phyloP scores from a whole-genome alignment of 2,888 invertebrate species.

The Camponotus fellah region DNA sequence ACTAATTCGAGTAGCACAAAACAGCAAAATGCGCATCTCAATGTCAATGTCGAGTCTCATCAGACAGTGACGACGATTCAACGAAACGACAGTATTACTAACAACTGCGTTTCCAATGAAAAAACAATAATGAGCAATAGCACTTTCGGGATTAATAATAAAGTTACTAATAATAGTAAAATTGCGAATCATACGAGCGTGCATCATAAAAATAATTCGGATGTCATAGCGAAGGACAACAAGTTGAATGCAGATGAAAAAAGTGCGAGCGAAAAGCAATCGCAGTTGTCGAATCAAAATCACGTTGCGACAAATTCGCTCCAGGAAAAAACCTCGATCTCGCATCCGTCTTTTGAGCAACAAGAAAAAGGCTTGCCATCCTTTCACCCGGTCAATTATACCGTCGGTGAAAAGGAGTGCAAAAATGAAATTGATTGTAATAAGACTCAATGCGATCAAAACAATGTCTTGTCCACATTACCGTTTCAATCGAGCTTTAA shows the following conservation, averaged over 20 bases:
- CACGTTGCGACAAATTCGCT: constrained; percentile 62
- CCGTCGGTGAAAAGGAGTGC: constrained; percentile 68
- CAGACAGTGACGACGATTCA: constrained; percentile 51
- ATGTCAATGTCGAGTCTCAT: constrained; percentile 60
- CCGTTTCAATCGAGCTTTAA: constrained; percentile 80
- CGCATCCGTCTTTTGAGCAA: constrained; percentile 65
- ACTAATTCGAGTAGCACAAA: constrained; percentile 61
- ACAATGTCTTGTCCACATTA: constrained; percentile 75
- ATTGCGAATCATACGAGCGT: constrained; percentile 60
- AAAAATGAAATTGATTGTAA: constrained; percentile 68
- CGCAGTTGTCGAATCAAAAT: constrained; percentile 68
- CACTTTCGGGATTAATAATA: constrained; percentile 66
- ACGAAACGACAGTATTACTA: constrained; percentile 62
- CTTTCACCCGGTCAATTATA: constrained; percentile 54
- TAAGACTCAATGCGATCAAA: constrained; percentile 72
- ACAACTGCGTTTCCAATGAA: constrained; percentile 67
- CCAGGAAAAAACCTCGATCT: constrained; percentile 60
- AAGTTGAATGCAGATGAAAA: constrained; percentile 74
- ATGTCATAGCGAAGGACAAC: constrained; percentile 69
- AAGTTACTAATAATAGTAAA: constrained; percentile 60
- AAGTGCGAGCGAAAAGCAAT: constrained; percentile 64
- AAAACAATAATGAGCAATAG: constrained; percentile 60
- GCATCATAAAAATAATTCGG: constrained; percentile 69
- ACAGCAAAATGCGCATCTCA: constrained; percentile 62
- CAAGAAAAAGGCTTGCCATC: constrained; percentile 62